Percentiles rank a stretch among this genome's conserved stretches.
Conservation (phyloP, 1,140 invertebrate species). For the Sitobion miscanthi region DNA sequence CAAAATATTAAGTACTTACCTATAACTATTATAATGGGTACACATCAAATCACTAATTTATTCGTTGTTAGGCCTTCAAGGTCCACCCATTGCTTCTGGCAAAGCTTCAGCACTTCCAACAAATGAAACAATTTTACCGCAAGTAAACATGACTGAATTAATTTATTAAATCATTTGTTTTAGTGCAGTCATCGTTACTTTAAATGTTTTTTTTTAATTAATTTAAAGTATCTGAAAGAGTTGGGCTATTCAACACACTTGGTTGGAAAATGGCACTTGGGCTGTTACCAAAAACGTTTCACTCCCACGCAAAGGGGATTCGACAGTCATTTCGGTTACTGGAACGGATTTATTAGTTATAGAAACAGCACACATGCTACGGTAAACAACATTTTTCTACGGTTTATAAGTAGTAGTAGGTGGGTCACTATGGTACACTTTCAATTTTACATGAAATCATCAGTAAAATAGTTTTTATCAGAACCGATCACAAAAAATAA, state of each 20-base stretch:
- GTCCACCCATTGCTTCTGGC: slow-evolving; percentile 66
- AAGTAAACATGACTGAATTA: slow-evolving; percentile 59
- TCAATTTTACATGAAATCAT: too few species aligned
- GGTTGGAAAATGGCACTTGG: slow-evolving; percentile 77
- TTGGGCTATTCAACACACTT: slow-evolving; percentile 72
- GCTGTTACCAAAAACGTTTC: slow-evolving; percentile 69
- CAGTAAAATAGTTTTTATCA: too few species aligned
- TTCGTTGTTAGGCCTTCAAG: slow-evolving; percentile 69
- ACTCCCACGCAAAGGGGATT: slow-evolving; percentile 72
- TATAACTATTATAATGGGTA: too few species aligned
- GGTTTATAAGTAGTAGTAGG: neutral
- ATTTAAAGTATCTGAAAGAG: slow-evolving; percentile 65
- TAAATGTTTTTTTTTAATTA: neutral
- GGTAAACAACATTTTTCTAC: slow-evolving; percentile 57
- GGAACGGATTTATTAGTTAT: slow-evolving; percentile 70
- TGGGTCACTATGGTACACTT: too few species aligned
- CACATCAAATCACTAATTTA: neutral
- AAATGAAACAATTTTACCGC: slow-evolving; percentile 67
- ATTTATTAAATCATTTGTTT: neutral
- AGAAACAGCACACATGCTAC: slow-evolving; percentile 66
- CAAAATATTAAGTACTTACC: too few species aligned
- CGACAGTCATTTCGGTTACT: slow-evolving; percentile 72
- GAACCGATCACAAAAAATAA: too few species aligned
- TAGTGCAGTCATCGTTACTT: neutral
- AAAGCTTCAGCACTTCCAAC: slow-evolving; percentile 68